Evolutionary conservation across 2,797 vertebrate species (phyloP), one percentile per base, ranked within the genome.

Genomic region (Halcyon badia): DNA sequence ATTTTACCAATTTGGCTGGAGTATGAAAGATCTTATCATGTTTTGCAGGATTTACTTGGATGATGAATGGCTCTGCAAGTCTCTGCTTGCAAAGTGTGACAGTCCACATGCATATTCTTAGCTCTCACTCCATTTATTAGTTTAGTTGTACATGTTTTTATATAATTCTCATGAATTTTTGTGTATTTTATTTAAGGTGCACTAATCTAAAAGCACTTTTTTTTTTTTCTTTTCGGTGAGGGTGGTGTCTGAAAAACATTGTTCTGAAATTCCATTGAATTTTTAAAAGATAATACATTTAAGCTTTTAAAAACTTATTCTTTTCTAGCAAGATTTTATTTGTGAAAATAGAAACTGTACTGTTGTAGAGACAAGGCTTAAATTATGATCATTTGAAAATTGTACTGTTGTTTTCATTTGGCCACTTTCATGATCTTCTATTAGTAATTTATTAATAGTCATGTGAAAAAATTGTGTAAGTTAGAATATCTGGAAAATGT

Each of bases 1-100:
- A 93, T 95, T 97, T 96, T 83, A 96, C 75, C 70, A 95, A 49
- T 97, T 97, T 97, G 75, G 82, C 96, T 94, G 93, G 79, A 94
- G 77, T 95, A 94, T 96, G 94, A 95, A 93, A 96, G 82, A 94
- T 97, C 92, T 97, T 94, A 86, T 94, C 66, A 7, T 49, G 72
- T 94, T 93, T 97, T 87, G 91, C 69, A 95, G 90, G 70, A 89
- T 90, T 95, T 97, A 48, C 96, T 98, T 97, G 95, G 93, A 92
- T 95, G 96, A 82, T 76, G 65, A 97, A 94, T 66, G 85, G 52
- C 25, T 95, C 68, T 78, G 79, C 93, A 98, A 96, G 93, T 93
- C 92, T 97, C 94, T 95, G 89, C 93, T 95, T 97, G 96, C 91
- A 87, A 92, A 96, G 76, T 94, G 96, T 92, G 81, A 90, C 90